Conservation (phyloP, 2,113 vertebrate genomes). For the Balaeniceps rex region DNA sequence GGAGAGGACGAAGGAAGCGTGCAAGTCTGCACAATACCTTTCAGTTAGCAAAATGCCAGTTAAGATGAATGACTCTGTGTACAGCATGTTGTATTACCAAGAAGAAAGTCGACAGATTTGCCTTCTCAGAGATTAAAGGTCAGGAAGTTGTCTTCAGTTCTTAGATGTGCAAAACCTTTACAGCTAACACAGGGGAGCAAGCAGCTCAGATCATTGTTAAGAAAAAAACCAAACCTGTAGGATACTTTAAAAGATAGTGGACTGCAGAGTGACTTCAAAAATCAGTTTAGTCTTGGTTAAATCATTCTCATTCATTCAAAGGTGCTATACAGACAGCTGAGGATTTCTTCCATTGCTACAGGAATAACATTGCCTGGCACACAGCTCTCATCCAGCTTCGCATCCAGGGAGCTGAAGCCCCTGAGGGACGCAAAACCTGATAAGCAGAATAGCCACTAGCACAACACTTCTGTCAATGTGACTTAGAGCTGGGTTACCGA, state of each 20-base stretch:
- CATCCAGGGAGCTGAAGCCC: neutral
- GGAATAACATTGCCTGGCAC: neutral
- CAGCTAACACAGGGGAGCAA: neutral
- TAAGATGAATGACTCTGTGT: neutral
- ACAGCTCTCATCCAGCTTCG: neutral
- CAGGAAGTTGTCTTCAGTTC: neutral
- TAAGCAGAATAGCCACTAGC: neutral
- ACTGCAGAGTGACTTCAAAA: neutral
- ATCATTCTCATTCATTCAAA: neutral
- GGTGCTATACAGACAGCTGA: neutral
- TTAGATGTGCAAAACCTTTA: neutral
- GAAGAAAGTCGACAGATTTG: neutral
- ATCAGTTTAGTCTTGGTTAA: neutral
- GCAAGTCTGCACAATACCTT: neutral
- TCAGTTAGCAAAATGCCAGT: neutral
- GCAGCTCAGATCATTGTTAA: neutral
- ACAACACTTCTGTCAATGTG: neutral
- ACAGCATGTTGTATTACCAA: neutral
- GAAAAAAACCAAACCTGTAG: neutral
- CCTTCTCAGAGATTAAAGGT: neutral
- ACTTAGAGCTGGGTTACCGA: neutral
- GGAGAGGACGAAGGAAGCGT: neutral
- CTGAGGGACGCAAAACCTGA: neutral
- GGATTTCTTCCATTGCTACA: neutral
- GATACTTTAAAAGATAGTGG: neutral